A percentile compares a stretch with the other conserved stretches of the same genome.
Evolutionary conservation across 2,888 invertebrate genomes (phyloP).

Genomic region (Dicyrtoma fusca): DNA sequence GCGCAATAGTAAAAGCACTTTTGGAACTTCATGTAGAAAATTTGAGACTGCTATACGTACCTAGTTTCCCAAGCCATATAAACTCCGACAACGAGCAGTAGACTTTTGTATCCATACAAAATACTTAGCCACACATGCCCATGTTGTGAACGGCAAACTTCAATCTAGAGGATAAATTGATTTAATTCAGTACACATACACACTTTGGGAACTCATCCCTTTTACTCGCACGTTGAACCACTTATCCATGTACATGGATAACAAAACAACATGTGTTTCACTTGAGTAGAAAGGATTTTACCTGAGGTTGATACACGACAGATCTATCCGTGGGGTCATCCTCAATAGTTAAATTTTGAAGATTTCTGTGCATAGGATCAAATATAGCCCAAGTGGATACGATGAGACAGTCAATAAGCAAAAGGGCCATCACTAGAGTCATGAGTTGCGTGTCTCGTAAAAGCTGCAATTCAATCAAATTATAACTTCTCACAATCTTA

Average conservation of each 20-base stretch:
- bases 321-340: constrained; percentile 76
- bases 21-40: too few relatives aligned
- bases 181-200: too few relatives aligned
- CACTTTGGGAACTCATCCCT: too few relatives aligned
- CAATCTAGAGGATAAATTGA: constrained; percentile 67
- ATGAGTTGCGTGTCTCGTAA: constrained; percentile 88
- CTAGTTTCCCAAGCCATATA: constrained; percentile 96
- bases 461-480: constrained; percentile 62
- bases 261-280: neutral
- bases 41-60: too few relatives aligned
- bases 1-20: neutral
- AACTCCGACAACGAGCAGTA: constrained; percentile 83
- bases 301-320: constrained; percentile 84
- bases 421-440: constrained; percentile 77
- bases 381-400: constrained; percentile 81
- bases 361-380: constrained; percentile 84
- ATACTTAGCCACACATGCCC: constrained; percentile 88
- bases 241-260: too few relatives aligned
- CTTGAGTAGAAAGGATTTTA: too few relatives aligned
- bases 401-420: constrained; percentile 80
- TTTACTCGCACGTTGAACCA: too few relatives aligned
- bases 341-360: constrained; percentile 80
- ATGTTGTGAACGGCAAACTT: constrained; percentile 84
- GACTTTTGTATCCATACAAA: constrained; percentile 86
- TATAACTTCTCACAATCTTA: constrained; percentile 7